A percentile compares a stretch with the other conserved stretches of the same genome.
phyloP scores from a whole-genome alignment of 2,888 invertebrate species.

The Epinotia bilunana region DNA sequence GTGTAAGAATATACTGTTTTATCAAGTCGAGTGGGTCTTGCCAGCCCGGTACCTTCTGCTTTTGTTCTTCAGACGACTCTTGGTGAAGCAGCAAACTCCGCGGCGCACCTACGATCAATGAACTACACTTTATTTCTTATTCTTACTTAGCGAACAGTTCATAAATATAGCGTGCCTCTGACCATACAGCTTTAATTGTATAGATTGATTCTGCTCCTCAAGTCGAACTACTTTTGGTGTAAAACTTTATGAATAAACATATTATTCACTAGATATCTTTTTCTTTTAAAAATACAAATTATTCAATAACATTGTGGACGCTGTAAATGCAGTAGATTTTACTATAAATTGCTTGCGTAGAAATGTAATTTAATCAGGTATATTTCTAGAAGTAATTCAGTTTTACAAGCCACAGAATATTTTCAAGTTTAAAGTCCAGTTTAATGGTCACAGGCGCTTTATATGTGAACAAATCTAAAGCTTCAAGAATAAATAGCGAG shows the following conservation, averaged over 20 bases:
- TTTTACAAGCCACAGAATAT: no score
- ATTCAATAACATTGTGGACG: no score
- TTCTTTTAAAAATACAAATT: no score
- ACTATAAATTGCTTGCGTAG: no score
- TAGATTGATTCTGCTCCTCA: neutral
- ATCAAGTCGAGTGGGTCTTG: slow-evolving; percentile 47
- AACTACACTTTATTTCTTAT: slow-evolving; percentile 57
- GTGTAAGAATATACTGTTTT: slow-evolving; percentile 3
- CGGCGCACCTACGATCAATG: slow-evolving; percentile 73
- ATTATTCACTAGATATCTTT: no score
- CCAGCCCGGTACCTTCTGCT: slow-evolving; percentile 49
- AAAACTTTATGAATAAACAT: neutral
- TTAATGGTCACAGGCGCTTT: neutral
- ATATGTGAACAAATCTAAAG: neutral
- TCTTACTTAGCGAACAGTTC: neutral
- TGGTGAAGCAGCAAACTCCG: slow-evolving; percentile 64
- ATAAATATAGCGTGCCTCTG: neutral
- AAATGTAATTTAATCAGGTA: no score
- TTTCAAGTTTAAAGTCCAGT: neutral
- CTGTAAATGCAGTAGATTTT: no score
- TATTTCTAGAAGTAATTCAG: no score
- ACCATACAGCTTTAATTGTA: neutral
- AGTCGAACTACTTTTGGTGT: neutral
- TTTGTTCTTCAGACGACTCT: slow-evolving; percentile 64
- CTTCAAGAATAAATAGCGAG: neutral